Evolutionary conservation across 1,140 invertebrate species (phyloP).

Genomic region (Sycophaga agraensis): DNA sequence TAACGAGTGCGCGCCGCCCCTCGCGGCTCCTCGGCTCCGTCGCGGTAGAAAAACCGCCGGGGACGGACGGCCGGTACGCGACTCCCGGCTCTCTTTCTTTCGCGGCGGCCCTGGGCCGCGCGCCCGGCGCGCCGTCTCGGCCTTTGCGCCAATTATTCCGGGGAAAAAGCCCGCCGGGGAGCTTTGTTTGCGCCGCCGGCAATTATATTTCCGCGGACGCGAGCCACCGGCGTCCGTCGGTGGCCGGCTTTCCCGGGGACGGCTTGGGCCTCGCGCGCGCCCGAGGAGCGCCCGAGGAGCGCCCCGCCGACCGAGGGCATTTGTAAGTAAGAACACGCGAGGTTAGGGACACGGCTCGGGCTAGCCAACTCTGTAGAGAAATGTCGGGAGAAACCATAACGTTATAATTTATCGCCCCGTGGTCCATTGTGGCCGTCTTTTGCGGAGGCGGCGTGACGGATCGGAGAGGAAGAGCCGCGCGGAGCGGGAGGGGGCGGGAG

Average conservation of each 20-base stretch:
- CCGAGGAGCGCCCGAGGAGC: too few species aligned
- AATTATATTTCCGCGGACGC: too few species aligned
- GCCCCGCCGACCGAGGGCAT: constrained; percentile 30
- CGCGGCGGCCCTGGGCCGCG: too few species aligned
- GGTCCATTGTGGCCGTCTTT: constrained; percentile 48
- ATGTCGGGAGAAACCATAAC: constrained; percentile 56
- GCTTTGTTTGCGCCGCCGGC: too few species aligned
- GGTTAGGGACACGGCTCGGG: constrained; percentile 55
- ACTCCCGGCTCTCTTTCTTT: not conserved
- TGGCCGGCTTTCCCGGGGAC: too few species aligned
- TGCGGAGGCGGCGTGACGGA: constrained; percentile 54
- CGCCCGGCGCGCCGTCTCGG: too few species aligned
- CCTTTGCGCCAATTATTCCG: too few species aligned
- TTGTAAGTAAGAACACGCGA: constrained; percentile 39
- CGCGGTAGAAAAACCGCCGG: not conserved
- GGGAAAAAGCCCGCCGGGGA: too few species aligned
- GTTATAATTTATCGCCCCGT: constrained; percentile 56
- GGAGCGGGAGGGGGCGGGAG: not conserved
- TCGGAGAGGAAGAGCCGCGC: constrained; percentile 41
- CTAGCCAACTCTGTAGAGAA: constrained; percentile 45
- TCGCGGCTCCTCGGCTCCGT: not conserved
- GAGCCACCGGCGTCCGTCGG: too few species aligned
- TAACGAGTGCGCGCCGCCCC: too few species aligned
- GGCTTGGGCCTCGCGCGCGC: not conserved
- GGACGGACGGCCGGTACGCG: not conserved